Conservation (phyloP, 2,888 invertebrate genomes). For the Diogma glabrata region DNA sequence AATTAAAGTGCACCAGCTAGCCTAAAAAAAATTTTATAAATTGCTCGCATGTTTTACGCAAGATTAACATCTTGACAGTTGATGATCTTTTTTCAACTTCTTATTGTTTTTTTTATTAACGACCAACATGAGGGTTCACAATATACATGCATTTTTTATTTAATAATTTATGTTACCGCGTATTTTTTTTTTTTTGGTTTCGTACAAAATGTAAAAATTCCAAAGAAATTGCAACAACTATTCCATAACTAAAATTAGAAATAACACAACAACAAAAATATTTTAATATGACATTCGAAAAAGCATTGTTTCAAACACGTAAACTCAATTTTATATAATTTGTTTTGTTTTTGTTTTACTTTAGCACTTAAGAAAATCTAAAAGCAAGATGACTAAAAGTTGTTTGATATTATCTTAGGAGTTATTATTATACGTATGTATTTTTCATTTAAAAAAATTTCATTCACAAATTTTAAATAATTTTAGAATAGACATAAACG, state of each 20-base stretch:
- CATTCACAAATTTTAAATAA: no score
- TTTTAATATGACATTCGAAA: constrained; percentile 8
- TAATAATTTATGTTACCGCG: constrained; percentile 6
- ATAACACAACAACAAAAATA: constrained; percentile 7
- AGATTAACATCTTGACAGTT: constrained; percentile 22
- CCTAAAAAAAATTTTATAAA: constrained; percentile 3
- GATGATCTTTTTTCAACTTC: constrained; percentile 16
- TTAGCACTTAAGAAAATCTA: no score
- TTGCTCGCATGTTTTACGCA: constrained; percentile 21
- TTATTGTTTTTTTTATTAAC: constrained; percentile 10
- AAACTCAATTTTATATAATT: constrained; percentile 9
- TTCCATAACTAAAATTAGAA: constrained; percentile 2
- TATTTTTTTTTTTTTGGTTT: neutral
- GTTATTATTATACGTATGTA: no score
- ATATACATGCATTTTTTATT: neutral
- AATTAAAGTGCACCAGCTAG: no score
- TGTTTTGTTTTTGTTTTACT: no score
- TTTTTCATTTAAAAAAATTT: no score
- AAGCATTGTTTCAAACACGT: constrained; percentile 8
- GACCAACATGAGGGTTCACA: neutral
- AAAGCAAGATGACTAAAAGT: no score
- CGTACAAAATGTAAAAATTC: neutral
- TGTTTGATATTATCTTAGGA: no score
- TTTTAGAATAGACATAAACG: no score
- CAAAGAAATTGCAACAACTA: neutral